Evolutionary conservation across 2,888 invertebrate genomes (phyloP).

Genomic region (Aphidius colemani): DNA sequence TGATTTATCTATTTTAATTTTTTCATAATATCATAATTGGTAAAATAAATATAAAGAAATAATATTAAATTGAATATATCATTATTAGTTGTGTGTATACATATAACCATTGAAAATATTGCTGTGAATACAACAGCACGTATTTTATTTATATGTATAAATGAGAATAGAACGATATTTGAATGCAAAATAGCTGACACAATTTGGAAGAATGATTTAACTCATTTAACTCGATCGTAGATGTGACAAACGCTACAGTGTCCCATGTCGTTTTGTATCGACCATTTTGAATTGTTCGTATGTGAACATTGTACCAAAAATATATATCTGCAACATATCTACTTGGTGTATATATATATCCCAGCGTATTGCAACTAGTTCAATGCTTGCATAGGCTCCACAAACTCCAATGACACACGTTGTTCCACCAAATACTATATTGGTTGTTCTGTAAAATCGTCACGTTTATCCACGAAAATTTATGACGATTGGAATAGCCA

Average conservation of each 20-base stretch:
- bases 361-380: slow-evolving; percentile 22
- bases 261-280: too few relatives aligned
- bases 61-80: too few relatives aligned
- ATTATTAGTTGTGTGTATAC: background rate
- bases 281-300: background rate
- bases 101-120: background rate
- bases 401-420: slow-evolving; percentile 30
- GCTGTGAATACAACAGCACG: background rate
- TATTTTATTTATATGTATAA: too few relatives aligned
- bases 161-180: slow-evolving; percentile 16
- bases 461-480: slow-evolving; percentile 50
- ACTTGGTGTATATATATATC: too few relatives aligned
- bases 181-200: slow-evolving; percentile 36
- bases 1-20: background rate
- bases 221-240: slow-evolving; percentile 34
- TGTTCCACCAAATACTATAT: slow-evolving; percentile 44
- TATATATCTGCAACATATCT: slow-evolving; percentile 1
- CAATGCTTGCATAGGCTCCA: slow-evolving; percentile 26
- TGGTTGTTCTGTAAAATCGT: slow-evolving; percentile 48
- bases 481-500: slow-evolving; percentile 52
- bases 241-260: slow-evolving; percentile 18
- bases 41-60: too few relatives aligned
- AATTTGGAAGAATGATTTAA: slow-evolving; percentile 35
- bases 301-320: slow-evolving; percentile 5
- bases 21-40: background rate